Evolutionary conservation across 1,140 invertebrate genomes (phyloP).

Genomic region (Brevipalpus yothersi): DNA sequence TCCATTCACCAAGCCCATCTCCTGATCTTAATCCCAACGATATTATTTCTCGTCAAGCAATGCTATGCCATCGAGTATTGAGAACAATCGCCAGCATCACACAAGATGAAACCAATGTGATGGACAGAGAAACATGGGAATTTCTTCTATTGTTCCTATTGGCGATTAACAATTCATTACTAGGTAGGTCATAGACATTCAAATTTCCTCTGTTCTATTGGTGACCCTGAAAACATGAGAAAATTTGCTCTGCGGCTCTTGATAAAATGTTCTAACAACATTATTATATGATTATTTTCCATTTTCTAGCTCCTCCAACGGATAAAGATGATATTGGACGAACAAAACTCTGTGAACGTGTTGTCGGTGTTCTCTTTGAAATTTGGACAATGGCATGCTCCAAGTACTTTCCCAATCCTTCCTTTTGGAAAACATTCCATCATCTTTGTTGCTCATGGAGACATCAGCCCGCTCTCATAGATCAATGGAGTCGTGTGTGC

Average conservation of each 20-base stretch:
- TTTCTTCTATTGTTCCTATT: constrained; percentile 63
- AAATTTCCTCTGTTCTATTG: neutral
- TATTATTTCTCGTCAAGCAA: constrained; percentile 71
- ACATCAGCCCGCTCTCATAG: constrained; percentile 65
- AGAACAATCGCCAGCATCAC: constrained; percentile 63
- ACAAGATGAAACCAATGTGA: constrained; percentile 38
- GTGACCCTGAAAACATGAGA: neutral
- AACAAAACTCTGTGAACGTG: constrained; percentile 75
- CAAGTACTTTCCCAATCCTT: constrained; percentile 68
- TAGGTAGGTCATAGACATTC: constrained; percentile 19
- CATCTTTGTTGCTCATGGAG: constrained; percentile 78
- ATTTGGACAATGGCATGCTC: constrained; percentile 79
- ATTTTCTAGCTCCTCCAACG: constrained; percentile 42
- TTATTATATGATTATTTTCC: neutral
- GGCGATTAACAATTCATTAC: constrained; percentile 67
- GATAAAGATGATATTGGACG: constrained; percentile 63
- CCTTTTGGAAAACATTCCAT: constrained; percentile 79
- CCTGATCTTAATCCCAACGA: constrained; percentile 21
- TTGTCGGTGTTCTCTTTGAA: constrained; percentile 76
- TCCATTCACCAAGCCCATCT: neutral
- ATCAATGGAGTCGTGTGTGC: constrained; percentile 86
- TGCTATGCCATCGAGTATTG: constrained; percentile 78
- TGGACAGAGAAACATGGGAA: constrained; percentile 74
- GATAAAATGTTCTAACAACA: no score
- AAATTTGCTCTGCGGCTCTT: no score